Evolutionary conservation across 2,888 invertebrate species (phyloP).

Genomic region (Pycnomerus fuliginosus): DNA sequence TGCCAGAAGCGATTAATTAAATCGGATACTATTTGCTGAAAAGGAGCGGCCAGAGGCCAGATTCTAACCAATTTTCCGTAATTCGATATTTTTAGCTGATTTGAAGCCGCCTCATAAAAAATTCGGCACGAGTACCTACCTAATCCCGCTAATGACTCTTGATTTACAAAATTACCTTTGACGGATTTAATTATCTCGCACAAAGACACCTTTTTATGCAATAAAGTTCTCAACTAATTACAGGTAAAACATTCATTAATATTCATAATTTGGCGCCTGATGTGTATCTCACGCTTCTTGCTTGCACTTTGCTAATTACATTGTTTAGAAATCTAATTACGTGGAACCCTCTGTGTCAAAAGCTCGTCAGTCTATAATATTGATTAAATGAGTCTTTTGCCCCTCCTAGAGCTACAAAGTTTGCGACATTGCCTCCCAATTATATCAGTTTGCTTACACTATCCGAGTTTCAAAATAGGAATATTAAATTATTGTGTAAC

Average conservation of each 20-base stretch:
- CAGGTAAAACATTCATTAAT: slow-evolving; percentile 41
- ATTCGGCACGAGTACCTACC: not conserved
- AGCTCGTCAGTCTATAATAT: slow-evolving; percentile 1
- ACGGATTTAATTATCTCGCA: slow-evolving; percentile 4
- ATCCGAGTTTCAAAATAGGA: too few species aligned
- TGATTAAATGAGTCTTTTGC: too few species aligned
- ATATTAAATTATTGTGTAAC: too few species aligned
- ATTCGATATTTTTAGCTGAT: slow-evolving; percentile 3
- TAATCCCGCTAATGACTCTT: slow-evolving; percentile 2
- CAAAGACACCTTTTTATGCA: slow-evolving; percentile 11
- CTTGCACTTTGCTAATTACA: slow-evolving; percentile 16
- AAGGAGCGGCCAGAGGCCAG: slow-evolving; percentile 5
- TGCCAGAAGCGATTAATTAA: slow-evolving; percentile 17
- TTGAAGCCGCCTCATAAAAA: not conserved
- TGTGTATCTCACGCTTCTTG: slow-evolving; percentile 46
- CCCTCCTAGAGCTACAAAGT: too few species aligned
- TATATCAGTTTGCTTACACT: too few species aligned
- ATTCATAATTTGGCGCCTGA: slow-evolving; percentile 44
- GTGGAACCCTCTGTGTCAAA: slow-evolving; percentile 1
- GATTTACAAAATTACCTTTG: slow-evolving; percentile 3
- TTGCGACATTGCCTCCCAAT: too few species aligned
- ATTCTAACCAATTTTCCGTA: slow-evolving; percentile 3
- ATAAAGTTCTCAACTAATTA: slow-evolving; percentile 43
- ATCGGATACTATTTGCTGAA: slow-evolving; percentile 11
- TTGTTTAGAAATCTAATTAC: slow-evolving; percentile 15